Evolutionary conservation across 1,140 invertebrate genomes (phyloP).

Genomic region (Drosophila grimshawi): DNA sequence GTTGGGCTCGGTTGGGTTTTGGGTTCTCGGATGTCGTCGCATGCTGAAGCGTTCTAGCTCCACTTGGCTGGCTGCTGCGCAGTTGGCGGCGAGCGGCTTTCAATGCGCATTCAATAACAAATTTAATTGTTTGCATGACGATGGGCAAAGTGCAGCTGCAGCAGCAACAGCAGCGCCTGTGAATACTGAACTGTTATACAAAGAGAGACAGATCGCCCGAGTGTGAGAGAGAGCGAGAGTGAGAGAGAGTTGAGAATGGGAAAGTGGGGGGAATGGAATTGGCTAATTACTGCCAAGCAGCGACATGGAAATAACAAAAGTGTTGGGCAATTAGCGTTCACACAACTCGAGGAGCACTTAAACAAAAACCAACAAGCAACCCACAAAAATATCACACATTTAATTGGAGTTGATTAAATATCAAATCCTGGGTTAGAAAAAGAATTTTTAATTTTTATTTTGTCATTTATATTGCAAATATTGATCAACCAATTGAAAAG

Average conservation of each 20-base stretch:
- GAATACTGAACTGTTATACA: neutral
- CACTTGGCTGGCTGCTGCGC: conserved; percentile 25
- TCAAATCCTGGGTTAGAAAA: neutral
- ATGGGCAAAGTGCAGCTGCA: conserved; percentile 49
- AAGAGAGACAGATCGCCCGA: neutral
- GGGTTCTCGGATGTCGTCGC: neutral
- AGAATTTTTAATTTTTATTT: no score
- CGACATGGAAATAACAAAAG: conserved; percentile 39
- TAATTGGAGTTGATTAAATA: conserved; percentile 1
- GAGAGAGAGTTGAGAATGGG: neutral
- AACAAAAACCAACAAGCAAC: neutral
- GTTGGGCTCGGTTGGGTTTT: conserved; percentile 3
- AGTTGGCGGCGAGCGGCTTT: conserved; percentile 40
- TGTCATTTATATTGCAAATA: no score
- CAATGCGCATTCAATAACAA: conserved; percentile 63
- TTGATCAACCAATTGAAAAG: no score
- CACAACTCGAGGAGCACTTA: conserved; percentile 15
- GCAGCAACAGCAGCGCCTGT: neutral
- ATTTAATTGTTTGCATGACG: conserved; percentile 63
- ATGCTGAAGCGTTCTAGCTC: neutral
- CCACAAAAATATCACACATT: conserved; percentile 3
- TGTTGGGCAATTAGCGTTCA: conserved; percentile 39
- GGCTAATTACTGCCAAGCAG: conserved; percentile 51
- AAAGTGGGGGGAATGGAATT: neutral
- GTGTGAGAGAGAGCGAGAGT: neutral